These are phyloP conservation scores for Indicator maculatus DNA, from an alignment of 2,113 vertebrate genomes.

Conservation along the genomic window DNA sequence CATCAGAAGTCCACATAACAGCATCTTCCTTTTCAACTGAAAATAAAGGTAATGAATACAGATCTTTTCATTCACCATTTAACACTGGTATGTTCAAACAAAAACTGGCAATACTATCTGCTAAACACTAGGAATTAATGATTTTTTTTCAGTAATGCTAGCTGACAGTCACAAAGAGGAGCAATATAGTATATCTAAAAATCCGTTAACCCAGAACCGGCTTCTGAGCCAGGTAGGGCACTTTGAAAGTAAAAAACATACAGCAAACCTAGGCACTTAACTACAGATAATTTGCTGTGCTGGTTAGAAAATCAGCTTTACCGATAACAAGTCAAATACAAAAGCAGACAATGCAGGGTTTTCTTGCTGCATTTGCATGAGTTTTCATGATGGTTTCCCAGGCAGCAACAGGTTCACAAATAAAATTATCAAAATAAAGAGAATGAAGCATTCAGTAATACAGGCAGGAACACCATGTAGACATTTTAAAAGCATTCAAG, in stretches of 20 bases:
- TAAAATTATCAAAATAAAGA: neutral
- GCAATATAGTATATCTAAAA: neutral
- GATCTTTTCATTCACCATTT: neutral
- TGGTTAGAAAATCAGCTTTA: neutral
- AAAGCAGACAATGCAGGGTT: neutral
- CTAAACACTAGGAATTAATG: neutral
- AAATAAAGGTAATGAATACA: neutral
- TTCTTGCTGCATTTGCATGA: rapidly evolving
- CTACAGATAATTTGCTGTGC: neutral
- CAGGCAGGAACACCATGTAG: neutral
- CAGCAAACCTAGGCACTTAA: neutral
- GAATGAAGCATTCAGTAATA: neutral
- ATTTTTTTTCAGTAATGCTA: neutral
- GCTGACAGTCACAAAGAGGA: neutral
- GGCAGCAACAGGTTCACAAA: neutral
- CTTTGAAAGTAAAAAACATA: neutral
- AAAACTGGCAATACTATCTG: neutral
- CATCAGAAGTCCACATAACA: neutral
- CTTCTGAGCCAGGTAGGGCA: neutral
- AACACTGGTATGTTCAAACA: neutral
- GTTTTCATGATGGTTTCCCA: neutral
- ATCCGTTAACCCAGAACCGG: neutral
- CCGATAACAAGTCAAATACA: neutral
- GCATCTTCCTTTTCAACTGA: neutral
- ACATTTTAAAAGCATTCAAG: neutral